phyloP scores from a whole-genome alignment of 1,140 invertebrate species.

The Polypedilum pembai region DNA sequence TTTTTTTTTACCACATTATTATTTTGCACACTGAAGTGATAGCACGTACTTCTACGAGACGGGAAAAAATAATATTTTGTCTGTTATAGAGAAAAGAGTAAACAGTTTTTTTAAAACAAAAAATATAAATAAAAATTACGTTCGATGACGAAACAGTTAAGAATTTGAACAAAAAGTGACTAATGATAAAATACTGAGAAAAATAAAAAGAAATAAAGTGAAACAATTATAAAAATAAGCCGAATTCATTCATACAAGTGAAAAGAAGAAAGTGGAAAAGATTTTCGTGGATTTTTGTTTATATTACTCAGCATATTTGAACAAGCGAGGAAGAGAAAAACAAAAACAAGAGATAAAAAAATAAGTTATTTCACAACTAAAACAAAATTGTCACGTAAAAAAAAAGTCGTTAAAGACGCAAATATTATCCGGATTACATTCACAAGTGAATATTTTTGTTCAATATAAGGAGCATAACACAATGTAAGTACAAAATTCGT shows the following conservation, averaged over 20 bases:
- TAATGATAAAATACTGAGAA: background rate
- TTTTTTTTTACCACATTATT: conserved; percentile 22
- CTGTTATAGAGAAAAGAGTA: background rate
- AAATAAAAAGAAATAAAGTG: background rate
- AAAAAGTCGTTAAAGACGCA: background rate
- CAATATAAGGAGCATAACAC: background rate
- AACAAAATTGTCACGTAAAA: background rate
- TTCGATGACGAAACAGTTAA: background rate
- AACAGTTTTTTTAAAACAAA: background rate
- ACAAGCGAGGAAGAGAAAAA: background rate
- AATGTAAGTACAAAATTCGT: conserved; percentile 17
- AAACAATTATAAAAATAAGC: background rate
- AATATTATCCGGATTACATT: background rate
- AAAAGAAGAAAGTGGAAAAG: background rate
- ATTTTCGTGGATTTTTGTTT: conserved; percentile 17
- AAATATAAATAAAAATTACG: background rate
- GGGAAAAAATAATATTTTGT: background rate
- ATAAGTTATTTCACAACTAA: background rate
- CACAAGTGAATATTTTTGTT: too few species aligned
- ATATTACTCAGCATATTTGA: conserved; percentile 12
- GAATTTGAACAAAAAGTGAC: background rate
- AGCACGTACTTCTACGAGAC: background rate
- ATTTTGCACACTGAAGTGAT: conserved; percentile 15
- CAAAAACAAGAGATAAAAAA: background rate
- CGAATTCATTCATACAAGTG: background rate